These are phyloP conservation scores for Nymphicus hollandicus DNA, from an alignment of 2,113 vertebrate genomes.

Conservation along the genomic window DNA sequence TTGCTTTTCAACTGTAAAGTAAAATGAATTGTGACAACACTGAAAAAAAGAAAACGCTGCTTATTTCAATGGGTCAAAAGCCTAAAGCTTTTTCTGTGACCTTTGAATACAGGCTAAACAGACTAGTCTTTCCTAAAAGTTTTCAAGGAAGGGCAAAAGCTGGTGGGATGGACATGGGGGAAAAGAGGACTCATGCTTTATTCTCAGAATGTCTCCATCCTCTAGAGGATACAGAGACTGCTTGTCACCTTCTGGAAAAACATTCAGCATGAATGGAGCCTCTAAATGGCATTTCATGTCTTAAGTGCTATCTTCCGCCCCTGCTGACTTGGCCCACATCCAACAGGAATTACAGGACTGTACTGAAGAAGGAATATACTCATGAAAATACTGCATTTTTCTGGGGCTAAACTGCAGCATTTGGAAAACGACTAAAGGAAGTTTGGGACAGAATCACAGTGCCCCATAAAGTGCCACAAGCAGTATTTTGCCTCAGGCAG, in stretches of 20 bases:
- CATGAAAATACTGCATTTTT: slow-evolving; percentile 4
- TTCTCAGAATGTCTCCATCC: background rate
- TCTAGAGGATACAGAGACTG: background rate
- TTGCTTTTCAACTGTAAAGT: slow-evolving; percentile 31
- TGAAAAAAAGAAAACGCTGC: slow-evolving; percentile 1
- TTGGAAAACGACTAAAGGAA: background rate
- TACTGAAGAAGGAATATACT: background rate
- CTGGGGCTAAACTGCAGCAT: background rate
- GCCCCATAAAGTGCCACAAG: background rate
- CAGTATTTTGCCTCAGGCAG: background rate
- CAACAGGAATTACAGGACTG: background rate
- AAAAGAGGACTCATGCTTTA: background rate
- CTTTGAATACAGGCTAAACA: background rate
- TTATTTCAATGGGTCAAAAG: background rate
- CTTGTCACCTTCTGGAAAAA: background rate
- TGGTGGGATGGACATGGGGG: background rate
- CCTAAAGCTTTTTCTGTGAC: background rate
- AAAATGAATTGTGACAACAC: slow-evolving; percentile 26
- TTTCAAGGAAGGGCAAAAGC: background rate
- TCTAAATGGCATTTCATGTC: background rate
- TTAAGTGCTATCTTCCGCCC: background rate
- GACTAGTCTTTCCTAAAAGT: background rate
- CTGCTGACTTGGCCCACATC: background rate
- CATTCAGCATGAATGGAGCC: background rate
- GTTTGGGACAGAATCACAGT: background rate